phyloP scores from a whole-genome alignment of 2,797 vertebrate genomes.

The Micropoecilia bifurca region DNA sequence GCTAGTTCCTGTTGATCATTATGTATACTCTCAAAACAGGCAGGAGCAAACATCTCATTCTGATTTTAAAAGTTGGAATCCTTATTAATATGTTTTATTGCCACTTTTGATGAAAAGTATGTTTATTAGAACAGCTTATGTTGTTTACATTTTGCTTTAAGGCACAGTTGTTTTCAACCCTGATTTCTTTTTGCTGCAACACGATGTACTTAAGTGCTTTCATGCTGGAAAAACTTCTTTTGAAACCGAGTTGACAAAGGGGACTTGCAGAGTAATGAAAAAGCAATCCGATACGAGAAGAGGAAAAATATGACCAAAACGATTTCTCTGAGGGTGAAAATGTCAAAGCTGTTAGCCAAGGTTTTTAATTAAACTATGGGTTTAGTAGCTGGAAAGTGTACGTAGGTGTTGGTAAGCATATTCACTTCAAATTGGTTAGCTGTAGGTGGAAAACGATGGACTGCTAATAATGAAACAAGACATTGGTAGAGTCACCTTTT shows the following conservation, averaged over 20 bases:
- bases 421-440: slow-evolving; percentile 42
- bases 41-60: not conserved
- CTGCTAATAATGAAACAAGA: slow-evolving; percentile 73
- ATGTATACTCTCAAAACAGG: not conserved
- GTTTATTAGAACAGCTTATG: slow-evolving; percentile 47
- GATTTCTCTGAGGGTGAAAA: slow-evolving; percentile 39
- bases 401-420: slow-evolving; percentile 19
- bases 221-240: slow-evolving; percentile 65
- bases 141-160: slow-evolving; percentile 60
- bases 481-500: slow-evolving; percentile 71
- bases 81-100: slow-evolving; percentile 37
- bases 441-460: slow-evolving; percentile 61
- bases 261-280: slow-evolving; percentile 1
- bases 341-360: slow-evolving; percentile 53
- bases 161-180: slow-evolving; percentile 57
- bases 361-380: slow-evolving; percentile 60
- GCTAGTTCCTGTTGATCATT: not conserved
- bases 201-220: slow-evolving; percentile 66
- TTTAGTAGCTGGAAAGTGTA: slow-evolving; percentile 28
- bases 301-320: not conserved
- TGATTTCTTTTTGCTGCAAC: slow-evolving; percentile 54
- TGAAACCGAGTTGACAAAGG: slow-evolving; percentile 40
- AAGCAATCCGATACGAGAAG: not conserved
- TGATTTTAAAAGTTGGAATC: not conserved
- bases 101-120: slow-evolving; percentile 25